Evolutionary conservation across 2,113 vertebrate species (phyloP), one percentile per base, ranked within the genome.

Genomic region (Halichoeres trimaculatus): DNA sequence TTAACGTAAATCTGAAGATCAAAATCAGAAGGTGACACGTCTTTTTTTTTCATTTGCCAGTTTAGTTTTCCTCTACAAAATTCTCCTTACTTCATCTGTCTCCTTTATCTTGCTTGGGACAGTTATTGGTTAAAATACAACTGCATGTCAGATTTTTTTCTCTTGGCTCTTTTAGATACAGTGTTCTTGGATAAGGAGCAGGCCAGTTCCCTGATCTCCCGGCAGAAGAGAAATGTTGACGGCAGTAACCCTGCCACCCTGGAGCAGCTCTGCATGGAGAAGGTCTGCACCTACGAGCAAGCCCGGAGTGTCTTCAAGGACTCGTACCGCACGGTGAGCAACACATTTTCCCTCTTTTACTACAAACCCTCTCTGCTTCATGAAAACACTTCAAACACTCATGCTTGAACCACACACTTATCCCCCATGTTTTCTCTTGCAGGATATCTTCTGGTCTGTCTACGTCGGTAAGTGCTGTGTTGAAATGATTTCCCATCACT

Each of bases 221-320:
- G 93, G 9, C 90, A 90, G 65, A 94, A 89, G 83, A 90, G 94
- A 67, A 88, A 74, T 11, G 71, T 38, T 0, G 78, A 74, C 23
- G 10, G 19, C 13, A 65, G 65, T 24, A 52, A n/a, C 35, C 74
- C 89, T 0, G 86, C 93, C 35, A 95, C 85, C 75, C 67, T 98
- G 80, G 95, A 98, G 78, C 91, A 95, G 23, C 93, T 95, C 26
- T 98, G 96, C 80, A 38, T 22, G 4, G 95, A 98, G 86, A 95
- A 94, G 78, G 88, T 93, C 20, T 98, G 96, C 82, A 94, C 79
- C 58, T 97, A 95, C 35, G 96, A 98, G 43, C 95, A 98, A 85
- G 96, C 96, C 0, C 88, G 93, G 11, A 95, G 93, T 61, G 74
- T 91, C 71, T 98, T 96, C 79, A 92, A 96, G 87, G 94, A 97